phyloP scores from a whole-genome alignment of 2,888 invertebrate genomes.

The Dryobotodes eremita region DNA sequence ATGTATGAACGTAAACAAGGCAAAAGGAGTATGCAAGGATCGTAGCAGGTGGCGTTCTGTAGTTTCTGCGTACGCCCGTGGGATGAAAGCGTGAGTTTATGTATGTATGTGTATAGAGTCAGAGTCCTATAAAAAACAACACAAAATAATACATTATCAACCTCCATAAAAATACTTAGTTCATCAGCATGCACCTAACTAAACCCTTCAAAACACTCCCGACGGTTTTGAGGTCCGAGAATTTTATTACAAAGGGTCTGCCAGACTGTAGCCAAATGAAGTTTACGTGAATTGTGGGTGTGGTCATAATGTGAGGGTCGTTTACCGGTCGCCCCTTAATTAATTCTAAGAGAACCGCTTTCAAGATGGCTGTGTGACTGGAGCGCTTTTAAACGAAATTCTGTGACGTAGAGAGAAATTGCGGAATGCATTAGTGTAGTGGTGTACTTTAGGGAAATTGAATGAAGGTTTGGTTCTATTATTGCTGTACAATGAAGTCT shows the following conservation, averaged over 20 bases:
- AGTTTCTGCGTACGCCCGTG: too few species aligned
- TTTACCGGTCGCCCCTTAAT: slow-evolving; percentile 71
- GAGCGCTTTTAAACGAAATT: slow-evolving; percentile 51
- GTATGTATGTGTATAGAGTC: background rate
- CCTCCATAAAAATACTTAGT: slow-evolving; percentile 22
- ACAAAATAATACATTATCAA: slow-evolving; percentile 4
- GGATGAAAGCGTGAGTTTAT: too few species aligned
- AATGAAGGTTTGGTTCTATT: slow-evolving; percentile 17
- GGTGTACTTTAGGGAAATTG: slow-evolving; percentile 1
- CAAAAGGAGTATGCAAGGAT: too few species aligned
- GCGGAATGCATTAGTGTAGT: slow-evolving; percentile 40
- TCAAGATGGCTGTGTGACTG: slow-evolving; percentile 49
- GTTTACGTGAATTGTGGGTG: slow-evolving; percentile 66
- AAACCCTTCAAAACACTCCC: slow-evolving; percentile 44
- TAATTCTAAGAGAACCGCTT: slow-evolving; percentile 67
- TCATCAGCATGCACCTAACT: slow-evolving; percentile 47
- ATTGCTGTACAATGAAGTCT: slow-evolving; percentile 1
- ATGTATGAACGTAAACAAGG: too few species aligned
- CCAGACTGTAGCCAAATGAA: slow-evolving; percentile 64
- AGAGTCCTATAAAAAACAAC: background rate
- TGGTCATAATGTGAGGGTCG: slow-evolving; percentile 72
- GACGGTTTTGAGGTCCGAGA: slow-evolving; percentile 65
- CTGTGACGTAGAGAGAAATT: slow-evolving; percentile 36
- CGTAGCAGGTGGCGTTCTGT: too few species aligned
- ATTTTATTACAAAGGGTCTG: slow-evolving; percentile 72